phyloP scores from a whole-genome alignment of 2,113 vertebrate species.

The Varanus komodoensis region DNA sequence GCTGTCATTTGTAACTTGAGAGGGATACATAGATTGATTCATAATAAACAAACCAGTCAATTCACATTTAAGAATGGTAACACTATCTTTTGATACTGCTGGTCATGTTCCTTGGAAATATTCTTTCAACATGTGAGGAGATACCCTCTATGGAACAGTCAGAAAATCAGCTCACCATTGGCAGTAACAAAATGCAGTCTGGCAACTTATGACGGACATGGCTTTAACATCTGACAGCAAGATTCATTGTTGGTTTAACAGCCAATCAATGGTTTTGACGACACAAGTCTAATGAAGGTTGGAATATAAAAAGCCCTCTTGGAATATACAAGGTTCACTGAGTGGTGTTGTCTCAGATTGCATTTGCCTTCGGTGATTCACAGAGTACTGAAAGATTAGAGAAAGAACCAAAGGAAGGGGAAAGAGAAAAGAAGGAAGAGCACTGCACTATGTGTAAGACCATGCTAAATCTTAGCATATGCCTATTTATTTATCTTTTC shows the following conservation, averaged over 20 bases:
- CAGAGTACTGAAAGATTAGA: conserved; percentile 65
- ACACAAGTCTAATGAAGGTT: conserved; percentile 91
- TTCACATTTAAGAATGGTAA: conserved; percentile 69
- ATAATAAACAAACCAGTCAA: conserved; percentile 21
- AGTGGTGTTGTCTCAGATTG: conserved; percentile 81
- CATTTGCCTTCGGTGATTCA: conserved; percentile 73
- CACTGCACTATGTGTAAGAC: conserved; percentile 75
- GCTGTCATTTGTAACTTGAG: conserved; percentile 33
- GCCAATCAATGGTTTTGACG: conserved; percentile 95
- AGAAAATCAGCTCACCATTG: conserved; percentile 80
- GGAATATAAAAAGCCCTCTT: conserved; percentile 96
- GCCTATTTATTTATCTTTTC: conserved; percentile 83
- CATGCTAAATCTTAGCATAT: conserved; percentile 84
- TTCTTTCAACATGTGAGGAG: conserved; percentile 66
- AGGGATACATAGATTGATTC: conserved; percentile 50
- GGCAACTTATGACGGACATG: conserved; percentile 86
- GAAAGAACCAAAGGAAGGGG: conserved; percentile 62
- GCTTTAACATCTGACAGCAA: conserved; percentile 89
- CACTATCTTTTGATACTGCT: conserved; percentile 70
- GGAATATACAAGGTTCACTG: conserved; percentile 91
- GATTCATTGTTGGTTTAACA: conserved; percentile 94
- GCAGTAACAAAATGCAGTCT: conserved; percentile 81
- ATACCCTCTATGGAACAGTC: conserved; percentile 72
- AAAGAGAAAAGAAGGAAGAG: conserved; percentile 53
- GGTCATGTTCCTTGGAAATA: conserved; percentile 63